Evolutionary conservation across 1,140 invertebrate genomes (phyloP).

Genomic region (Mamestra configurata): DNA sequence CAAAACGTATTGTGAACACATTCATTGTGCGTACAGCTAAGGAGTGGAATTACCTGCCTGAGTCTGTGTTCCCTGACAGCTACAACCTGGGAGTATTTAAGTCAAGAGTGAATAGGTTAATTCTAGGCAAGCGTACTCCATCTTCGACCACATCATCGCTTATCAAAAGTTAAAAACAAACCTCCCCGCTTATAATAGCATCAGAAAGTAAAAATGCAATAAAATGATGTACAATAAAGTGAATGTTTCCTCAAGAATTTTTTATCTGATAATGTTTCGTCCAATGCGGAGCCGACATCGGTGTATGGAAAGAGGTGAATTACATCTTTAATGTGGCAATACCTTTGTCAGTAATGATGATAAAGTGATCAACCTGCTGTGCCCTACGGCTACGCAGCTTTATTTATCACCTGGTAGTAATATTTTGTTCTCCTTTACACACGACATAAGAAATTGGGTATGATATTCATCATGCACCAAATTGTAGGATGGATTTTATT

Average conservation of each 20-base stretch:
- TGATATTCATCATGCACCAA: not conserved
- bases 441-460: not conserved
- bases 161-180: not conserved
- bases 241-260: not conserved
- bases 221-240: no score
- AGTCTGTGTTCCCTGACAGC: no score
- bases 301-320: not conserved
- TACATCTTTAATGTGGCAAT: slow-evolving; percentile 13
- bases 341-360: slow-evolving; percentile 30
- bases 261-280: slow-evolving; percentile 16
- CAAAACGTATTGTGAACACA: no score
- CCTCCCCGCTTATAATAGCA: not conserved
- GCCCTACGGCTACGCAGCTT: not conserved
- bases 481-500: not conserved
- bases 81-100: no score
- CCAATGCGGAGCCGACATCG: not conserved
- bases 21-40: no score
- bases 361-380: slow-evolving; percentile 13
- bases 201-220: not conserved
- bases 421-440: not conserved
- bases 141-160: no score
- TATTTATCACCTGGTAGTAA: not conserved
- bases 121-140: no score
- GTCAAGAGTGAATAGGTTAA: no score
- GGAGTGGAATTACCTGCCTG: no score